Base-by-base conservation (phyloP, 2,797 vertebrate species). In the Hydrocynus forskahlii region DNA sequence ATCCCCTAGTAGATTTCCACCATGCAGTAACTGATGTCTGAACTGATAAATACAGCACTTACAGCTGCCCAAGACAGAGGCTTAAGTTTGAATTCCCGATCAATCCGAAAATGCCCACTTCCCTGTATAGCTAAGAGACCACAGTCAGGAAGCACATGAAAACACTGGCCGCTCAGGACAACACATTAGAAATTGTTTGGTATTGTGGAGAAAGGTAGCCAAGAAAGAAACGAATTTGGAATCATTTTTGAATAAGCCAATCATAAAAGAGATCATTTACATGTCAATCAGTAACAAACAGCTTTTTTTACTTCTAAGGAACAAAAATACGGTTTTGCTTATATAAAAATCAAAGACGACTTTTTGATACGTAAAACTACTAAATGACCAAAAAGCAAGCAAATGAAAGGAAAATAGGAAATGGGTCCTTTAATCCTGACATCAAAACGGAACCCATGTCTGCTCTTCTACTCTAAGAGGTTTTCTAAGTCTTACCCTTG, bases 141-240 rank as follows among this genome's bases (percentile, higher is more conserved):
- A 14, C 0, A 13, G 79, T 89, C 86, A 86, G 83, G 88, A 86
- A 21, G 60, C 48, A 72, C 71, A 84, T 50, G 35, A 25, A 84
- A 73, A 62, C 54, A 68, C 21, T 7, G 57, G 19, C 43, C 75
- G 82, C 64, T 75, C 82, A n/a, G 76, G 72, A 76, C 60, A 19
- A 60, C 48, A 66, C 71, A 79, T 48, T 82, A 78, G 78, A 83
- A 77, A 88, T 79, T 71, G 67, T 76, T 66, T 73, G 48, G 23
- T 35, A 23, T 25, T 54, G 8, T n/a, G 38, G 50, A 52, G 68
- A 70, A 70, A 45, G 10, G 13, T 3, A 21, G 40, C 5, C 12
- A 23, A 40, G 0, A 45, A 17, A 7, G 21, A 70, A 35, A 5
- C 19, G 63, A 19, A 43, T 40, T 38, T 38, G 29, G 25, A 35